These are phyloP conservation scores for Coracopsis vasa DNA, from an alignment of 2,113 vertebrate species.

Conservation along the genomic window DNA sequence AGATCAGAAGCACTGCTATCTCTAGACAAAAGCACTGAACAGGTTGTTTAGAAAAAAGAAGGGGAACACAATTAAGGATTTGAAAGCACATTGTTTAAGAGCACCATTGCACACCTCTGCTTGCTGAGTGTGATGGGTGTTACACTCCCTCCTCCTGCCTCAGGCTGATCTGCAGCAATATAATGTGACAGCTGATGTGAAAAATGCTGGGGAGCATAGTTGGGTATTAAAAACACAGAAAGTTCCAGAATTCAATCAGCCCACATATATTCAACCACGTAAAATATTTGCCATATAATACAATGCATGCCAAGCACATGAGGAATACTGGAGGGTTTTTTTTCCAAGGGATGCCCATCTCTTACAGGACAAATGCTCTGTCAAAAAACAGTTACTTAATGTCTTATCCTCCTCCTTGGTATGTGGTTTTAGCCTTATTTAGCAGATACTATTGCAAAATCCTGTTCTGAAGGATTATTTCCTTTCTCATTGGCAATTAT, in stretches of 20 bases:
- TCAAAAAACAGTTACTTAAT: neutral
- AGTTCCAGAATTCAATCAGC: neutral
- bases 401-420: neutral
- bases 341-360: neutral
- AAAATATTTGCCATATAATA: neutral
- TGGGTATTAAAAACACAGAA: neutral
- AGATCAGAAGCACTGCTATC: neutral
- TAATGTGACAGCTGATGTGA: neutral
- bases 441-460: neutral
- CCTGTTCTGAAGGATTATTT: neutral
- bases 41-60: neutral
- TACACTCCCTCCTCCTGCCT: neutral
- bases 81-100: neutral
- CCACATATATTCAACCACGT: neutral
- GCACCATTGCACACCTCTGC: neutral
- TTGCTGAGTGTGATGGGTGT: neutral
- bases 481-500: neutral
- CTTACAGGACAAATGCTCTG: neutral
- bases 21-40: neutral
- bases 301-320: neutral
- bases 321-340: neutral
- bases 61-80: neutral
- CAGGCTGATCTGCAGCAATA: neutral
- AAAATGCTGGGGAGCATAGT: neutral
- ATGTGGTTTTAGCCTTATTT: neutral